Evolutionary conservation across 2,888 invertebrate species (phyloP).

Genomic region (Tribolium freemani): DNA sequence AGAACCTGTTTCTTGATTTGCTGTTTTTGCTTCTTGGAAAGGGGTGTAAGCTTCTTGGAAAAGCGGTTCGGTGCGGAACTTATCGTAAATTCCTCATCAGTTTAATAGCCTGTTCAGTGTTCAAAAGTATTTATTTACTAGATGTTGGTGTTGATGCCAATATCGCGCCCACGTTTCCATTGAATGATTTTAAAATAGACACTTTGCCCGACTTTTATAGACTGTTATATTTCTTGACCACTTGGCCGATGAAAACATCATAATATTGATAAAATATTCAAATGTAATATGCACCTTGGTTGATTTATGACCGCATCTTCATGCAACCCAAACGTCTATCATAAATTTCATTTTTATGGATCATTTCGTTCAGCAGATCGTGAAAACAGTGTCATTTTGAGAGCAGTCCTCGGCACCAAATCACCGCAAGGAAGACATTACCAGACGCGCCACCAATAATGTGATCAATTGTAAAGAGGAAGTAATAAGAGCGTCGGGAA

Average conservation of each 20-base stretch:
- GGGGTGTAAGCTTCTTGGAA: not conserved
- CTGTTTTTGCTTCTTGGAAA: not conserved
- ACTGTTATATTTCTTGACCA: slow-evolving; percentile 47
- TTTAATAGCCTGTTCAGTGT: slow-evolving; percentile 35
- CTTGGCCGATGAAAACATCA: slow-evolving; percentile 48
- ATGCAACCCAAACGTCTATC: slow-evolving; percentile 5
- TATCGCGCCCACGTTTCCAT: slow-evolving; percentile 51
- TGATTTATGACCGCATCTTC: slow-evolving; percentile 25
- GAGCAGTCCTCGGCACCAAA: not conserved
- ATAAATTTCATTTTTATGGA: slow-evolving; percentile 33
- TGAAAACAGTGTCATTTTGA: not conserved
- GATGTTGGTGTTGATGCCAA: slow-evolving; percentile 51
- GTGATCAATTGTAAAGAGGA: slow-evolving; percentile 13
- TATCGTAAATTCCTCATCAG: slow-evolving; percentile 34
- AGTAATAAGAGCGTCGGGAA: slow-evolving; percentile 28
- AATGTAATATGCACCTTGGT: slow-evolving; percentile 19
- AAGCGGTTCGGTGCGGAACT: not conserved
- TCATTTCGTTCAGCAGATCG: slow-evolving; percentile 3
- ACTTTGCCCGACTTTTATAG: slow-evolving; percentile 52
- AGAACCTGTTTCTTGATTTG: not conserved
- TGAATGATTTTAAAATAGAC: slow-evolving; percentile 54
- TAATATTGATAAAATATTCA: slow-evolving; percentile 41
- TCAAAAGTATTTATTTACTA: slow-evolving; percentile 49
- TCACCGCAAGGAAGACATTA: slow-evolving; percentile 6
- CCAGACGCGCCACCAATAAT: slow-evolving; percentile 5